These are phyloP conservation scores for Eucera pruinosa DNA, from an alignment of 2,888 invertebrate species.

Conservation along the genomic window DNA sequence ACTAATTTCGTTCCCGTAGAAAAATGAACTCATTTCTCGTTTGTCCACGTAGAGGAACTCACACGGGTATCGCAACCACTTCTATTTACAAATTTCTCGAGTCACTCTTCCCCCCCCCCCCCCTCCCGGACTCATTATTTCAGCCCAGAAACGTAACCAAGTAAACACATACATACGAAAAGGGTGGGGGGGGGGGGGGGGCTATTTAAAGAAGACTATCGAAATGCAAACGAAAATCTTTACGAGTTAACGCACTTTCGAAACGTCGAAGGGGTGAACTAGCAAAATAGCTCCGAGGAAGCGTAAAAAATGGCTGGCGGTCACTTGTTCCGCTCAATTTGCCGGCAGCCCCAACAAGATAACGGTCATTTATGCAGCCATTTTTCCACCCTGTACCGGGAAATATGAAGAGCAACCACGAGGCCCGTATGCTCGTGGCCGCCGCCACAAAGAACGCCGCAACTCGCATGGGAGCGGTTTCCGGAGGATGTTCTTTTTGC, in stretches of 20 bases:
- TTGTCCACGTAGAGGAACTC: neutral
- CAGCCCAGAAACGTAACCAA: neutral
- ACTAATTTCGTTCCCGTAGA: conserved; percentile 6
- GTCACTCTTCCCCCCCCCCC: neutral
- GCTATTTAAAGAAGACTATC: too few relatives aligned
- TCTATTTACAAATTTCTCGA: neutral
- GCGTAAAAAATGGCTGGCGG: conserved; percentile 19
- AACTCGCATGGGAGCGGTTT: conserved; percentile 51
- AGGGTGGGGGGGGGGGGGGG: too few relatives aligned
- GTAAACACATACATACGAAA: too few relatives aligned
- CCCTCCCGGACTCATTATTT: too few relatives aligned
- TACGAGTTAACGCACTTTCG: neutral
- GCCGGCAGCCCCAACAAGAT: conserved; percentile 43
- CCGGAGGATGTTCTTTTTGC: conserved; percentile 43
- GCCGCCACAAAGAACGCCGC: conserved; percentile 48
- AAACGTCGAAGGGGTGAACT: neutral
- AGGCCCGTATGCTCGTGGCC: conserved; percentile 9
- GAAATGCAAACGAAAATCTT: conserved; percentile 7
- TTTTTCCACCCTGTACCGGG: conserved; percentile 17
- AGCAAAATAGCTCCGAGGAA: neutral
- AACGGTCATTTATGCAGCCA: conserved; percentile 57
- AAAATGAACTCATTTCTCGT: conserved; percentile 1
- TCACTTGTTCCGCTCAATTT: conserved; percentile 50
- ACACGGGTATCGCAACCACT: neutral
- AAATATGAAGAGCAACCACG: conserved; percentile 27